phyloP scores from a whole-genome alignment of 2,797 vertebrate genomes.

The Syngnathus rostellatus region DNA sequence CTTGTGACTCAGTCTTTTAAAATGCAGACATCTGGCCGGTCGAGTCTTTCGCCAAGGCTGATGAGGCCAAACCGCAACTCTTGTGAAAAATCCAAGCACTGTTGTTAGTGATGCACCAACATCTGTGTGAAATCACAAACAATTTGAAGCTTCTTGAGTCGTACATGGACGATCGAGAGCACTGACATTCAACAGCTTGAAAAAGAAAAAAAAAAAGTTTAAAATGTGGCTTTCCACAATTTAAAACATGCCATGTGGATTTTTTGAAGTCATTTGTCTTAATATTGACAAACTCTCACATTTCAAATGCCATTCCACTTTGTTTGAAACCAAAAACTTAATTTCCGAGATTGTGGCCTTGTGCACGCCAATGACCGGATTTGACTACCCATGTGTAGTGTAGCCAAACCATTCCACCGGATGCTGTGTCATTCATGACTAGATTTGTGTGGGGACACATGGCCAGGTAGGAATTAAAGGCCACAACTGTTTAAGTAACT shows the following conservation, averaged over 20 bases:
- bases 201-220: background rate
- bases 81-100: constrained; percentile 40
- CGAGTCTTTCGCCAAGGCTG: constrained; percentile 11
- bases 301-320: too few species aligned
- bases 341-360: background rate
- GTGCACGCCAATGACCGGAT: background rate
- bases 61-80: constrained; percentile 14
- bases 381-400: background rate
- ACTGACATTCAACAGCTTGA: background rate
- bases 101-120: constrained; percentile 37
- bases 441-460: constrained; percentile 1
- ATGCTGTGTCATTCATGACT: background rate
- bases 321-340: too few species aligned
- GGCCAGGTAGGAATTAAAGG: background rate
- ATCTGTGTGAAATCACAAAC: constrained; percentile 7
- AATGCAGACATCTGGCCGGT: constrained; percentile 14
- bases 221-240: too few species aligned
- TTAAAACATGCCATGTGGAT: too few species aligned
- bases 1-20: constrained; percentile 11
- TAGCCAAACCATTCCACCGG: background rate
- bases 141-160: constrained; percentile 3
- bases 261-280: too few species aligned
- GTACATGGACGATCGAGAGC: background rate
- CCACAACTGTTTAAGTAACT: background rate
- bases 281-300: too few species aligned